A percentile compares a stretch with the other conserved stretches of the same genome.
These are phyloP conservation scores for Uloborus plumipes DNA, from an alignment of 2,888 invertebrate genomes.

Conservation along the genomic window DNA sequence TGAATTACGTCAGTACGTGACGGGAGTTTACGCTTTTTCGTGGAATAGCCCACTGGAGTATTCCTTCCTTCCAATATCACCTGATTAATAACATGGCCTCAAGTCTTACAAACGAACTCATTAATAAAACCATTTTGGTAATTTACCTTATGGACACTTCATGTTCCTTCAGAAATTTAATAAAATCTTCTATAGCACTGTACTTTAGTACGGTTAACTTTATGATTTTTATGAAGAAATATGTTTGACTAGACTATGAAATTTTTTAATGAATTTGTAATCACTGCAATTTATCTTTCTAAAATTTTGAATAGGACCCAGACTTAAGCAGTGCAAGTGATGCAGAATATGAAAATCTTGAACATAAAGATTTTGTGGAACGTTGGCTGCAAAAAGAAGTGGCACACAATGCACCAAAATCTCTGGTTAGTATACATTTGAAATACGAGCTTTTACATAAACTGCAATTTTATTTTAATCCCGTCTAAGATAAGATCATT, in stretches of 20 bases:
- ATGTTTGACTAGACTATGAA: neutral
- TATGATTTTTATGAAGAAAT: neutral
- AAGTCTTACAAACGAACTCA: no score
- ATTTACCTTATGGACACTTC: no score
- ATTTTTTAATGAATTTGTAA: neutral
- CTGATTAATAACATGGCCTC: no score
- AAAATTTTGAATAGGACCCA: slow-evolving; percentile 37
- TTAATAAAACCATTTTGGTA: no score
- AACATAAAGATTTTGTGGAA: slow-evolving; percentile 74
- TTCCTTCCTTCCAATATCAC: no score
- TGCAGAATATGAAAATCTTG: slow-evolving; percentile 53
- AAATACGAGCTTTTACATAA: neutral
- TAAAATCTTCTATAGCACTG: no score
- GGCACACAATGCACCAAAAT: slow-evolving; percentile 74
- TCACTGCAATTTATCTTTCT: neutral
- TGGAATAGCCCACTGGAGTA: no score
- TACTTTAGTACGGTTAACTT: neutral
- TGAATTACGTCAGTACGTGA: no score
- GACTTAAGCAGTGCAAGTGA: slow-evolving; percentile 60
- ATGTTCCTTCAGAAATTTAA: no score
- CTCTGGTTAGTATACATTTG: slow-evolving; percentile 16
- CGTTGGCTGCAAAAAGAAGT: slow-evolving; percentile 83
- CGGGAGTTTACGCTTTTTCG: no score
- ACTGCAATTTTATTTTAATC: neutral
- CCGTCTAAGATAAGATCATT: no score